Conservation (phyloP, 2,113 vertebrate genomes). For the Siniperca knerii region DNA sequence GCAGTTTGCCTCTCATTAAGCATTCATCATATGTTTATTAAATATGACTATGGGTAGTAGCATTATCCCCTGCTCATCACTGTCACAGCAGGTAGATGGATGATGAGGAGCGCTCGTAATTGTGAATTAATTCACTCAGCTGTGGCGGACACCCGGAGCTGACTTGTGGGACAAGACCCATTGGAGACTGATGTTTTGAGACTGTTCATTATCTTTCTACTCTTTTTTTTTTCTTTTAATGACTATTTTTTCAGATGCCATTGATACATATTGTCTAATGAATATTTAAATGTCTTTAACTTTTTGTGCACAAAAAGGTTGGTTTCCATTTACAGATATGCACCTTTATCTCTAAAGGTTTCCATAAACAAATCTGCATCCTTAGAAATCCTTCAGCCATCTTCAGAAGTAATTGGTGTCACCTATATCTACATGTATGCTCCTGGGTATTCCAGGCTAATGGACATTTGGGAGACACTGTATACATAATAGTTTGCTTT, state of each 20-base stretch:
- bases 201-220: slow-evolving; percentile 19
- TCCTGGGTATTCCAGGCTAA: neutral
- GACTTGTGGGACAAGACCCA: slow-evolving; percentile 39
- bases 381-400: slow-evolving; percentile 6
- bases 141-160: slow-evolving; percentile 54
- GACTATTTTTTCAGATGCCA: neutral
- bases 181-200: slow-evolving; percentile 40
- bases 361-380: neutral
- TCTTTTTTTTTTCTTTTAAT: slow-evolving; percentile 1
- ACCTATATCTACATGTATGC: neutral
- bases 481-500: neutral
- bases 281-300: neutral
- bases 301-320: neutral
- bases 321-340: neutral
- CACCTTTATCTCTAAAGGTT: neutral
- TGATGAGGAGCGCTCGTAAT: slow-evolving; percentile 67
- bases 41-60: slow-evolving; percentile 54
- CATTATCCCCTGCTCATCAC: slow-evolving; percentile 62
- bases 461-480: neutral
- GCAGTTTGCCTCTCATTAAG: slow-evolving; percentile 52
- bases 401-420: slow-evolving; percentile 5
- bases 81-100: slow-evolving; percentile 74
- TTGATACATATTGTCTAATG: neutral
- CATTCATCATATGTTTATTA: slow-evolving; percentile 63
- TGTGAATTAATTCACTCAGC: slow-evolving; percentile 71